phyloP scores from a whole-genome alignment of 2,797 vertebrate species.

The Mormyrops boulengeri region DNA sequence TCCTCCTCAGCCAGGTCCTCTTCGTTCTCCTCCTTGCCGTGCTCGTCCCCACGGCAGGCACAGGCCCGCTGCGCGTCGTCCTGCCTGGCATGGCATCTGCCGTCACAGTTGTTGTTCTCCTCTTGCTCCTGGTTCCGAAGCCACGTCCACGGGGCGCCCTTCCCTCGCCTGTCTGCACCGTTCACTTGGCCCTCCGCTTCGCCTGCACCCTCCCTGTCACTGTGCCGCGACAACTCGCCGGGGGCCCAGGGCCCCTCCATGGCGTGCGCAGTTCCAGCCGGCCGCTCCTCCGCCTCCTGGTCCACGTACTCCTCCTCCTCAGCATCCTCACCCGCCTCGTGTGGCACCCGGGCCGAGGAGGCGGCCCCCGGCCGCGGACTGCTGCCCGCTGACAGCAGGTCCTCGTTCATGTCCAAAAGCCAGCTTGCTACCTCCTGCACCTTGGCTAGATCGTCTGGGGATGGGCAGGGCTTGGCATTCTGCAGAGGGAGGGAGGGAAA shows the following conservation, averaged over 20 bases:
- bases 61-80: not conserved
- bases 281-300: slow-evolving; percentile 60
- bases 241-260: not conserved
- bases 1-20: slow-evolving; percentile 75
- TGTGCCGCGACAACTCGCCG: not conserved
- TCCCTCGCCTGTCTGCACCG: slow-evolving; percentile 71
- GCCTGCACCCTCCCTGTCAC: slow-evolving; percentile 49
- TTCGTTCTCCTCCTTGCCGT: slow-evolving; percentile 66
- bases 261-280: slow-evolving; percentile 27
- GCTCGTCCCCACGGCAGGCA: slow-evolving; percentile 40
- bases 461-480: slow-evolving; percentile 97
- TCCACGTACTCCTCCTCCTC: slow-evolving; percentile 72
- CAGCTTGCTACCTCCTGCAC: slow-evolving; percentile 99
- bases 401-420: slow-evolving; percentile 99
- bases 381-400: slow-evolving; percentile 99
- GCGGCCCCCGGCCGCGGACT: slow-evolving; percentile 77
- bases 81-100: not conserved
- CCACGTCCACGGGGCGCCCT: slow-evolving; percentile 63
- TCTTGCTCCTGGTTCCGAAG: slow-evolving; percentile 71
- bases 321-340: slow-evolving; percentile 78
- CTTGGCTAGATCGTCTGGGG: slow-evolving; percentile 98
- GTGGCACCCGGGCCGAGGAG: slow-evolving; percentile 86
- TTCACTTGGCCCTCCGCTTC: slow-evolving; percentile 53
- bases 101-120: slow-evolving; percentile 45
- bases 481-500: slow-evolving; percentile 48